Percentiles rank a stretch among this genome's conserved stretches.
phyloP scores from a whole-genome alignment of 2,113 vertebrate genomes.

The Eptesicus fuscus region DNA sequence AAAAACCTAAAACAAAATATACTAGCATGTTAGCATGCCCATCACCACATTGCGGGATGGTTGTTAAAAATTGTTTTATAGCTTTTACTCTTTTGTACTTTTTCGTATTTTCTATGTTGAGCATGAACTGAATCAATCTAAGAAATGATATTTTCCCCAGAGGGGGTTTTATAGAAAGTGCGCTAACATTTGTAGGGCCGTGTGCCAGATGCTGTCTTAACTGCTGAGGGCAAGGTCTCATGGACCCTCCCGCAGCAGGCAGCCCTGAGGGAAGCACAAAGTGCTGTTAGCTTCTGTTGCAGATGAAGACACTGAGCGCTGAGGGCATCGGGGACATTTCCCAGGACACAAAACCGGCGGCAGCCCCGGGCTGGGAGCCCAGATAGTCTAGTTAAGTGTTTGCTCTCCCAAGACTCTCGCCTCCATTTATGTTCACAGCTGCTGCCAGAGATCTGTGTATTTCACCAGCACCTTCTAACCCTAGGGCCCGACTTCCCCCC shows the following conservation, averaged over 20 bases:
- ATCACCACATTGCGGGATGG: not conserved
- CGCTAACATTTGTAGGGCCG: not conserved
- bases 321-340: not conserved
- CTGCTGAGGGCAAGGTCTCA: not conserved
- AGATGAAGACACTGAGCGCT: not conserved
- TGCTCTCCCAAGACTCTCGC: rapidly evolving
- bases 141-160: not conserved
- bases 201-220: not conserved
- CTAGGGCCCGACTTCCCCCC: not conserved
- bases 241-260: not conserved
- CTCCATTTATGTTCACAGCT: not conserved
- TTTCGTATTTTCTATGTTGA: not conserved
- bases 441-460: rapidly evolving
- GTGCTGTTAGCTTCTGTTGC: not conserved
- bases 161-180: not conserved
- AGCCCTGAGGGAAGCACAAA: not conserved
- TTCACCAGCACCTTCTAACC: not conserved
- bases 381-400: rapidly evolving
- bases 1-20: not conserved
- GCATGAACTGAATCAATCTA: not conserved
- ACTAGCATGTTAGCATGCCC: not conserved
- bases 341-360: not conserved
- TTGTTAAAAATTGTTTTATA: not conserved
- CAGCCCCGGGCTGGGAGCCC: not conserved
- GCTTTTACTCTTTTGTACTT: not conserved